Conservation (phyloP, 2,113 vertebrate genomes). For the Machaerirhynchus nigripectus region DNA sequence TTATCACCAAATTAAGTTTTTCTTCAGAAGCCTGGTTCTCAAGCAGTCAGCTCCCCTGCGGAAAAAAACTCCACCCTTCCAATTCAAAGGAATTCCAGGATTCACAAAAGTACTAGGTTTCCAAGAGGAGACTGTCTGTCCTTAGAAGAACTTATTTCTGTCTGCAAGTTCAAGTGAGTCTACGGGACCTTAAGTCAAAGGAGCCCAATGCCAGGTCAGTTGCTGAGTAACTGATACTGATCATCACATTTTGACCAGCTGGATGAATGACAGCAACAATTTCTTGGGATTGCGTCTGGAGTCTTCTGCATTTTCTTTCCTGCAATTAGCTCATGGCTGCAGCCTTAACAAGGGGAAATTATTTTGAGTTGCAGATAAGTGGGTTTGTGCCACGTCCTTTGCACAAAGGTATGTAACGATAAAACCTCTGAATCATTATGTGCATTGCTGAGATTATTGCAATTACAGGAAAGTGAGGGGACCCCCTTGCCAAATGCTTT, state of each 20-base stretch:
- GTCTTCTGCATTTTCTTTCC: neutral
- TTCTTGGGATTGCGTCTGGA: slow-evolving; percentile 24
- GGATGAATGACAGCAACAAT: slow-evolving; percentile 39
- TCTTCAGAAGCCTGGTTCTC: neutral
- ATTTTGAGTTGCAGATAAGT: neutral
- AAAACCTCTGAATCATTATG: neutral
- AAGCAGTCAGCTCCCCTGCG: neutral
- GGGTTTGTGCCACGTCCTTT: neutral
- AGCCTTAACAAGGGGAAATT: neutral
- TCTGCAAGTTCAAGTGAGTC: slow-evolving; percentile 4
- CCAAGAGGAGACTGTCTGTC: slow-evolving; percentile 2
- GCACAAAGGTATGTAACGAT: neutral
- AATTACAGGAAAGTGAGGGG: neutral
- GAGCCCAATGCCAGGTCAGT: neutral
- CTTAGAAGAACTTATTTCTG: slow-evolving; percentile 28
- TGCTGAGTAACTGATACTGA: slow-evolving; percentile 51
- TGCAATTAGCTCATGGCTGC: neutral
- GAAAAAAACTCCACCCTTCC: neutral
- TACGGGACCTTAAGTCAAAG: neutral
- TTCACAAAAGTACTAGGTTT: neutral
- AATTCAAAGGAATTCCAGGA: slow-evolving; percentile 9
- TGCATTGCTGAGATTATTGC: neutral
- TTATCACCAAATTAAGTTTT: slow-evolving; percentile 3
- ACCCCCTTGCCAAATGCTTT: slow-evolving; percentile 10
- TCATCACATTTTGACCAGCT: slow-evolving; percentile 37